Evolutionary conservation across 2,113 vertebrate species (phyloP), one percentile per base, ranked within the genome.

Genomic region (Atlantisia rogersi): DNA sequence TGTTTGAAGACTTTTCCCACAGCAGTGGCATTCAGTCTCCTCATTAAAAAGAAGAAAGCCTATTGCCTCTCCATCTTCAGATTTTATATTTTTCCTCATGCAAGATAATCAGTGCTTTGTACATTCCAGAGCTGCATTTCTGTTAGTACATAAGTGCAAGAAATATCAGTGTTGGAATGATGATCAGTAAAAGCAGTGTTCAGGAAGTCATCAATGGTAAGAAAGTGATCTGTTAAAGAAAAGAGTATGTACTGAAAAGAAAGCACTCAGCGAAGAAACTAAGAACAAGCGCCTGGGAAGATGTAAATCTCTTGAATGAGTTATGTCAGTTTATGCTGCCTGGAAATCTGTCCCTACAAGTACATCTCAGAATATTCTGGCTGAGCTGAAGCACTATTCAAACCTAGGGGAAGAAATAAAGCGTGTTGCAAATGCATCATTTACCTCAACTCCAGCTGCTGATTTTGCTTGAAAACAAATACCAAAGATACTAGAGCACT

Each of bases 191-290:
- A 95, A 93, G 75, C 86, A 63, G 25, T 40, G 15, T 74, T 84
- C 50, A 94, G 29, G 2, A 46, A 63, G 44, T 48, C 46, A 58
- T 80, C 80, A 59, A 17, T 78, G 46, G 46, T 58, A 88, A 86
- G 62, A 69, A 90, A 76, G 28, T 82, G 63, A 83, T 93, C 91
- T 87, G 88, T 95, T 87, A 91, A 94, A 86, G 81, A 95, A 95
- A 96, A 95, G 35, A 31, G 4, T 76, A 28, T 81, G 40, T 80
- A 32, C 60, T 44, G 14, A 64, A 84, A 92, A 80, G 86, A 76
- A 92, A 73, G 16, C 7, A 39, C 14, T 75, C 11, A 19, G 22
- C 44, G 60, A 95, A 70, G 87, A 93, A 95, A 59, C 28, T 50
- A 85, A 76, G 44, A 89, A 19, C 2, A 4, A 85, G 63, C 15